These are phyloP conservation scores for Erannis defoliaria DNA, from an alignment of 2,888 invertebrate species.

Conservation along the genomic window DNA sequence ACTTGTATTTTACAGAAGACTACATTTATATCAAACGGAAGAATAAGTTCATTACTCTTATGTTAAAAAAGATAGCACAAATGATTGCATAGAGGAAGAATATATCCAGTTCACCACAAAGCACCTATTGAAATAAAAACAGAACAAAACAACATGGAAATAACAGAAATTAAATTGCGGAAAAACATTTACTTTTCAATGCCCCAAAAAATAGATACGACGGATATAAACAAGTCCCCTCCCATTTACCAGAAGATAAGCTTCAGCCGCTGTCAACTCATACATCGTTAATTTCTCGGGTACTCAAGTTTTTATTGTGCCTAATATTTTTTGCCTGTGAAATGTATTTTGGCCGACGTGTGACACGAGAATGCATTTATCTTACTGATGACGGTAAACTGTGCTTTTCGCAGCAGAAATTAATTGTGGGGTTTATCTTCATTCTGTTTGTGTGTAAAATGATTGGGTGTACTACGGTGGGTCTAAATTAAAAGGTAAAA, in stretches of 20 bases:
- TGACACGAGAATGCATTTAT: slow-evolving; percentile 72
- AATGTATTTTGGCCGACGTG: slow-evolving; percentile 68
- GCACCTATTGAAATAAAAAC: slow-evolving; percentile 29
- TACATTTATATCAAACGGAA: no score
- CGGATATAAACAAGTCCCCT: slow-evolving; percentile 36
- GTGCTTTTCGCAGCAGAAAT: slow-evolving; percentile 8
- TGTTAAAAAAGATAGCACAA: not conserved
- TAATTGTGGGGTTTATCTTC: slow-evolving; percentile 11
- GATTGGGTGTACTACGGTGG: not conserved
- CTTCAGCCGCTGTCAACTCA: slow-evolving; percentile 75
- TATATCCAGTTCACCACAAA: slow-evolving; percentile 23
- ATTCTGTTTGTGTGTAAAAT: slow-evolving; percentile 7
- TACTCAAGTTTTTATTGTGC: slow-evolving; percentile 79
- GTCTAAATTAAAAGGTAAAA: no score
- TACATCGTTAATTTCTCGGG: slow-evolving; percentile 81
- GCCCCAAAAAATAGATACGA: slow-evolving; percentile 59
- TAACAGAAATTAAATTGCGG: slow-evolving; percentile 57
- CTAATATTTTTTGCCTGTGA: slow-evolving; percentile 64
- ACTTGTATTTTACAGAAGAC: no score
- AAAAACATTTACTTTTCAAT: slow-evolving; percentile 65
- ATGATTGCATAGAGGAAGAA: slow-evolving; percentile 15
- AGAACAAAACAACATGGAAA: slow-evolving; percentile 47
- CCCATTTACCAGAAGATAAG: slow-evolving; percentile 78
- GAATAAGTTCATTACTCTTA: no score
- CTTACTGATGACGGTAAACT: slow-evolving; percentile 45